Conservation (phyloP, 2,797 vertebrate genomes). For the Calcarius lapponicus region DNA sequence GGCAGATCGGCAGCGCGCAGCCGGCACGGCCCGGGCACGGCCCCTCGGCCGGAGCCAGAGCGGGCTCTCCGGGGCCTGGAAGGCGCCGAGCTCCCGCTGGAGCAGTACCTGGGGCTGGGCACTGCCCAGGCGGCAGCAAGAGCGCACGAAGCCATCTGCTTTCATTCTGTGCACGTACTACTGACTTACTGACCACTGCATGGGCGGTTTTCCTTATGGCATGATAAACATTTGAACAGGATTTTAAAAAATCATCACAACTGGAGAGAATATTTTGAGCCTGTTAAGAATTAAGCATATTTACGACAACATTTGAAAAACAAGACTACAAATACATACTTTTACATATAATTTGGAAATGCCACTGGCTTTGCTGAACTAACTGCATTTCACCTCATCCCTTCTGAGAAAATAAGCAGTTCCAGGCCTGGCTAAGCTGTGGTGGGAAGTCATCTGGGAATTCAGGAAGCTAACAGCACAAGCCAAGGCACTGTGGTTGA, state of each 20-base stretch:
- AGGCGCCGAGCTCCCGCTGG: background rate
- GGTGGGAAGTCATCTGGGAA: conserved; percentile 54
- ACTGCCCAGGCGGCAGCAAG: background rate
- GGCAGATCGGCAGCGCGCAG: background rate
- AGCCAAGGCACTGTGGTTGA: conserved; percentile 62
- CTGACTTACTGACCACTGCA: background rate
- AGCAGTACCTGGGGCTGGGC: background rate
- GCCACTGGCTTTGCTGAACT: background rate
- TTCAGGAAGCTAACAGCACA: conserved; percentile 53
- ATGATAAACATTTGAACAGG: background rate
- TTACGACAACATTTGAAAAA: background rate
- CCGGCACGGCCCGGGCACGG: rapidly evolving
- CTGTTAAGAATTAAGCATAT: background rate
- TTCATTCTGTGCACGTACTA: background rate
- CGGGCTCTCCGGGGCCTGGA: background rate
- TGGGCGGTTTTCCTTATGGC: background rate
- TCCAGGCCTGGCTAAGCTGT: conserved; percentile 37
- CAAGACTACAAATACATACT: background rate
- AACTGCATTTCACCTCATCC: background rate
- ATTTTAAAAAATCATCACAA: background rate
- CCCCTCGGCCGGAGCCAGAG: rapidly evolving
- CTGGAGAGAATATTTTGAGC: background rate
- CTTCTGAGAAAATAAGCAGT: conserved; percentile 48
- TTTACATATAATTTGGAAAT: background rate
- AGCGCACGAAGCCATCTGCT: background rate